Evolutionary conservation across 2,113 vertebrate genomes (phyloP).

Genomic region (Rhegmatorhina hoffmannsi): DNA sequence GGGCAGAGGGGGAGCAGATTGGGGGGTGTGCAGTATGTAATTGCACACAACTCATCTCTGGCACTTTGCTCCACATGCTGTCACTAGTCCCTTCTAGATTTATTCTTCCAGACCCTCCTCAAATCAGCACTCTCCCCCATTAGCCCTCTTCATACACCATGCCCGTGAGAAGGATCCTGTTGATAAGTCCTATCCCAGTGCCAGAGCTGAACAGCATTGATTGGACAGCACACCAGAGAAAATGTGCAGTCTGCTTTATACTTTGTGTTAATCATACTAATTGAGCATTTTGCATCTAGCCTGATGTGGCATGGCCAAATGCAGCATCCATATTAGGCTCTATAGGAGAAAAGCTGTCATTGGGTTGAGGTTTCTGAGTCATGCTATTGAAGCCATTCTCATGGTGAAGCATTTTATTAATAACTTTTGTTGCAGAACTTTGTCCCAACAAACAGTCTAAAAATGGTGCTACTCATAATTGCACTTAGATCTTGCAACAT

Average conservation of each 20-base stretch:
- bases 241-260: not conserved
- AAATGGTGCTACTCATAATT: slow-evolving; percentile 1
- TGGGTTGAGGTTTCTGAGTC: slow-evolving; percentile 30
- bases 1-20: not conserved
- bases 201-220: not conserved
- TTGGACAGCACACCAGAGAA: not conserved
- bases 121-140: not conserved
- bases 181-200: not conserved
- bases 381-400: not conserved
- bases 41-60: not conserved
- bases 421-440: slow-evolving; percentile 30
- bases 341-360: not conserved
- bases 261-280: not conserved
- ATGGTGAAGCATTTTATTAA: not conserved
- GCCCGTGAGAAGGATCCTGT: not conserved
- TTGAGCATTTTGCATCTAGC: not conserved
- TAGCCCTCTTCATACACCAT: not conserved
- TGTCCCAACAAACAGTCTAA: slow-evolving; percentile 19
- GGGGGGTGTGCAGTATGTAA: not conserved
- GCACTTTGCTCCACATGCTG: not conserved
- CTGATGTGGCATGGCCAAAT: not conserved
- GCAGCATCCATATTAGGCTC: not conserved
- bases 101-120: not conserved
- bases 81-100: not conserved
- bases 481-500: not conserved